Percentiles rank a stretch among this genome's conserved stretches.
Conservation (phyloP, 2,888 invertebrate genomes). For the Dryobotodes eremita region DNA sequence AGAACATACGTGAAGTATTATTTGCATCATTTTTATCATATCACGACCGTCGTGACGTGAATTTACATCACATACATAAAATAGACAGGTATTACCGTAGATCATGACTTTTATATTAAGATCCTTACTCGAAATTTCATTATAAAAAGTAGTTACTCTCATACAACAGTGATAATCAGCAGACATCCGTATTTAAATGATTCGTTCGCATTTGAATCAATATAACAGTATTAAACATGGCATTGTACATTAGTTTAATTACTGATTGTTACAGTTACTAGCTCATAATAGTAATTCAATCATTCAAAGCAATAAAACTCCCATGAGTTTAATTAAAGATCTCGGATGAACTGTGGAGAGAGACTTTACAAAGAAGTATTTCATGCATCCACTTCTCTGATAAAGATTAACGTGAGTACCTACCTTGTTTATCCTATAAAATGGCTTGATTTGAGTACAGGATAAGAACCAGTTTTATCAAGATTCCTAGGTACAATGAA, state of each 20-base stretch:
- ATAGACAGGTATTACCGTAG: not conserved
- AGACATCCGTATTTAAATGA: conserved; percentile 31
- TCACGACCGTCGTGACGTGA: conserved; percentile 16
- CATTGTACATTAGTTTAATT: conserved; percentile 23
- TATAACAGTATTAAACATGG: not conserved
- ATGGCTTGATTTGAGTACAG: conserved; percentile 10
- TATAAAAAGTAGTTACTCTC: not conserved
- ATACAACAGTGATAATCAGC: not conserved
- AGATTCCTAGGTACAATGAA: not conserved
- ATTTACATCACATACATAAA: conserved; percentile 19
- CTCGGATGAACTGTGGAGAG: not conserved
- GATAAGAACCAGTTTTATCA: conserved; percentile 9
- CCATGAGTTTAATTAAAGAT: conserved; percentile 5
- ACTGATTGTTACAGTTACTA: conserved; percentile 28
- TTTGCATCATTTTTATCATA: conserved; percentile 48
- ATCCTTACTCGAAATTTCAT: not conserved
- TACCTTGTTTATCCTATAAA: not conserved
- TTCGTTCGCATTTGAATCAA: conserved; percentile 36
- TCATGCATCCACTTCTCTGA: conserved; percentile 4
- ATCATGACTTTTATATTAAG: conserved; percentile 8
- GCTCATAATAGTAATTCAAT: conserved; percentile 12
- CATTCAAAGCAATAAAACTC: conserved; percentile 1
- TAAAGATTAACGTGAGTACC: conserved; percentile 32
- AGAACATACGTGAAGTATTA: conserved; percentile 23
- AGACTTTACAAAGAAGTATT: not conserved